Evolutionary conservation across 2,797 vertebrate genomes (phyloP).

Genomic region (Hyperoplus lanceolatus): DNA sequence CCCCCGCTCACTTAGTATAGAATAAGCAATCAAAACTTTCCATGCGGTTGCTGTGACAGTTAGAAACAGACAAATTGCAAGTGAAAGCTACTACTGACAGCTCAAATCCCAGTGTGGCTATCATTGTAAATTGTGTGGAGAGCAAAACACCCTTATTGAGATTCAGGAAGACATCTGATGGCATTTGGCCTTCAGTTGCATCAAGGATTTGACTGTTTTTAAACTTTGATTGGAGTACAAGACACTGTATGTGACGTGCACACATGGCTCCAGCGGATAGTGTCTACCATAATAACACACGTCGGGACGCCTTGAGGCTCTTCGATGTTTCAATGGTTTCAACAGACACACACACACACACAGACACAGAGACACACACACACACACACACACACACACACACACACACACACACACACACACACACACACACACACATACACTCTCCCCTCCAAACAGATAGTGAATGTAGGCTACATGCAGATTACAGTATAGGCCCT

Average conservation of each 20-base stretch:
- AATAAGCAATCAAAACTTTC: constrained; percentile 4
- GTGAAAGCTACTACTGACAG: constrained; percentile 1
- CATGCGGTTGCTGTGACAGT: not conserved
- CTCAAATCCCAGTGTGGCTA: not conserved
- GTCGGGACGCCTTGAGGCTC: constrained; percentile 17
- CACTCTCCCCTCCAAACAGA: constrained; percentile 21
- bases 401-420: constrained; percentile 9
- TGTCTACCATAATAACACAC: constrained; percentile 12
- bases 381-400: constrained; percentile 12
- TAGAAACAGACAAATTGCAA: not conserved
- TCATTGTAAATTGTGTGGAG: not conserved
- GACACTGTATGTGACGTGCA: not conserved
- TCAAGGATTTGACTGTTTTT: constrained; percentile 10
- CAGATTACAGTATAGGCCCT: constrained; percentile 16
- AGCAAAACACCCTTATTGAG: too few relatives aligned
- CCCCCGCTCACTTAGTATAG: not conserved
- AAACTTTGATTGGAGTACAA: constrained; percentile 7
- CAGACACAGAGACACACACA: constrained; percentile 17
- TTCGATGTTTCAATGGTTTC: constrained; percentile 26
- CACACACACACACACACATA: constrained; percentile 26
- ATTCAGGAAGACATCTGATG: constrained; percentile 11
- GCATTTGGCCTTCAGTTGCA: constrained; percentile 5
- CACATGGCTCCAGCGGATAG: constrained; percentile 15
- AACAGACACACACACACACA: not conserved
- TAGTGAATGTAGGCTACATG: not conserved